These are phyloP conservation scores for Callipepla squamata DNA, from an alignment of 2,113 vertebrate species.

Conservation along the genomic window DNA sequence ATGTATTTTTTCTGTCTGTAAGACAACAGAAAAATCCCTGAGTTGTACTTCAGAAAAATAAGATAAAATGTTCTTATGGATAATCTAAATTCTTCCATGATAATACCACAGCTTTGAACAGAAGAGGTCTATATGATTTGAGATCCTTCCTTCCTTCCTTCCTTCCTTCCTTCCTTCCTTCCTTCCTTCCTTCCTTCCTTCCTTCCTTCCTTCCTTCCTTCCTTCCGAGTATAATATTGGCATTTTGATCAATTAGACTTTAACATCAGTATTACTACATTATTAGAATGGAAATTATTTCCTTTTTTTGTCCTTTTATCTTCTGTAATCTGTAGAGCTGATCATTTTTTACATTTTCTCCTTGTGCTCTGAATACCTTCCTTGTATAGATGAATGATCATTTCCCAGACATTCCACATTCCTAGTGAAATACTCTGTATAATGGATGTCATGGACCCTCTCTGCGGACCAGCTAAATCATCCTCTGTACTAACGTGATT, in stretches of 20 bases:
- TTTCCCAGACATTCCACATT: background rate
- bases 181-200: too few species aligned
- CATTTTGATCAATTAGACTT: background rate
- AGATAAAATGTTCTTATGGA: background rate
- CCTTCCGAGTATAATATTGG: background rate
- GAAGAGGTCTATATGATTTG: fast-evolving
- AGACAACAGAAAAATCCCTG: background rate
- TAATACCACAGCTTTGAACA: background rate
- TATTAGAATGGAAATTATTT: background rate
- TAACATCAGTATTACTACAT: background rate
- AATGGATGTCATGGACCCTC: background rate
- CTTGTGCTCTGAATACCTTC: background rate
- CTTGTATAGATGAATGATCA: background rate
- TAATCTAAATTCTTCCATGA: background rate
- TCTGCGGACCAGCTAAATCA: slow-evolving; percentile 26
- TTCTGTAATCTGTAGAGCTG: background rate
- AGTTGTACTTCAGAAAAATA: background rate
- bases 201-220: too few species aligned
- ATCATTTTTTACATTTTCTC: background rate
- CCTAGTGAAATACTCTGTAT: fast-evolving
- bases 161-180: too few species aligned
- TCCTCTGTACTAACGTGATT: background rate
- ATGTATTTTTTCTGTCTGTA: background rate
- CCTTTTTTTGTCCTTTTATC: background rate
- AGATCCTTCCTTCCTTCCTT: background rate